Evolutionary conservation across 2,888 invertebrate species (phyloP), one percentile per base, ranked within the genome.

Genomic region (Ctena decussata): DNA sequence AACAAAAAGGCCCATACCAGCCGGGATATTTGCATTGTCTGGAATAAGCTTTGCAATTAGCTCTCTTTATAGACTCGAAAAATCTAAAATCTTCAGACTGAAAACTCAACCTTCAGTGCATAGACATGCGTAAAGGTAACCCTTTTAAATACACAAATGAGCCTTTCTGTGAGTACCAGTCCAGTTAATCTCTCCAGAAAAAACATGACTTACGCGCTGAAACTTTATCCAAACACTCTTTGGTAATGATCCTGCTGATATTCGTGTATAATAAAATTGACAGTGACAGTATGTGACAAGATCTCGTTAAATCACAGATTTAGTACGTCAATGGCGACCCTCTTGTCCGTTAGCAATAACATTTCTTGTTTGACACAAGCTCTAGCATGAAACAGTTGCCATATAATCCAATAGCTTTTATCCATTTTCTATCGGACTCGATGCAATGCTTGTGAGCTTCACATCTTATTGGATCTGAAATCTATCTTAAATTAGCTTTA

Each of bases 401-500:
- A 5, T 30, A 60, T 60, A 60, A 60, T 60, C 60, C 60, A 60
- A 60, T 60, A 60, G 60, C 30, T 30, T 60, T 60, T 30, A 30
- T 60, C 60, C 60, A 60, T 24, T 60, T 24, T 30, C 60, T 49
- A 3, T 30, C 21, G 18, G 27, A 60, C 21, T 30, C 30, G 30
- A 27, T 60, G 60, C 60, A 18, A 6, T 27, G 24, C 6, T 60
- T 18, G 3, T 60, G 6, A 60, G 60, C 60, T 60, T 60, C 30
- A n/a, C 53, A 53, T 53, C 53, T n/a, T 53, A 53, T 53, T 15
- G 21, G 60, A 60, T 18, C 6, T 60, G 60, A 60, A 60, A 60
- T 60, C 60, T 60, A 60, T 60, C 60, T 60, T 24, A 60, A 60
- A 60, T 60, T 60, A 30, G 60, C 60, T 60, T 60, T 60, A 30